Evolutionary conservation across 2,113 vertebrate species (phyloP).

Genomic region (Silurus asotus): DNA sequence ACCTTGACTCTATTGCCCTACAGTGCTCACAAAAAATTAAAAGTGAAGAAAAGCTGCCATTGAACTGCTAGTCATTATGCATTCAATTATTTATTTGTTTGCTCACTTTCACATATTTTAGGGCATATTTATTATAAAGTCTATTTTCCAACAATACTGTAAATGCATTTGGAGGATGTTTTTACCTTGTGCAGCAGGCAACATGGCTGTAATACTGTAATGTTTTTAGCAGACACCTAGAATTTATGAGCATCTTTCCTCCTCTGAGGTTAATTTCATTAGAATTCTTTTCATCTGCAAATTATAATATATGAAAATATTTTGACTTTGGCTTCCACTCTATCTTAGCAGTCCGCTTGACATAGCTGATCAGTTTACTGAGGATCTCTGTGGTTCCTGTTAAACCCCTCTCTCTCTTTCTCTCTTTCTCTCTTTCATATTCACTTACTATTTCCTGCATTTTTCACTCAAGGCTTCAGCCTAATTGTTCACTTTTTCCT

Average conservation of each 20-base stretch:
- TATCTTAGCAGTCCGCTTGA: conserved; percentile 30
- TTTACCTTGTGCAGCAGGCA: conserved; percentile 64
- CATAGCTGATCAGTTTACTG: not conserved
- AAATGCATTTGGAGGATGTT: conserved; percentile 57
- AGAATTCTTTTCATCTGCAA: conserved; percentile 66
- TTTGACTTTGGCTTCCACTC: not conserved
- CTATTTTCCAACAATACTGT: conserved; percentile 27
- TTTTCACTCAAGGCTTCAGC: not conserved
- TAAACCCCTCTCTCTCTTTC: conserved; percentile 11
- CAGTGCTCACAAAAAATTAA: conserved; percentile 45
- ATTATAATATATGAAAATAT: too few species aligned
- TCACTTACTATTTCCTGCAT: not conserved
- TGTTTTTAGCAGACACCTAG: conserved; percentile 69
- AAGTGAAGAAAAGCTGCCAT: conserved; percentile 45
- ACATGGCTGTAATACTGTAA: conserved; percentile 55
- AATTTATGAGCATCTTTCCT: not conserved
- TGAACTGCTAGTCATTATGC: conserved; percentile 29
- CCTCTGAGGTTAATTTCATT: conserved; percentile 45
- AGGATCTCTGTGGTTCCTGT: conserved; percentile 21
- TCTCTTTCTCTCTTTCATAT: not conserved
- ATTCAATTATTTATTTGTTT: not conserved
- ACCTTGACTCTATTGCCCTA: conserved; percentile 63
- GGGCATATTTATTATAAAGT: conserved; percentile 44
- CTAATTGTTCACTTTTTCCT: not conserved
- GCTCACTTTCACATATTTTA: not conserved